Evolutionary conservation across 1,140 invertebrate genomes (phyloP), one percentile per base, ranked within the genome.

Genomic region (Portunus trituberculatus): DNA sequence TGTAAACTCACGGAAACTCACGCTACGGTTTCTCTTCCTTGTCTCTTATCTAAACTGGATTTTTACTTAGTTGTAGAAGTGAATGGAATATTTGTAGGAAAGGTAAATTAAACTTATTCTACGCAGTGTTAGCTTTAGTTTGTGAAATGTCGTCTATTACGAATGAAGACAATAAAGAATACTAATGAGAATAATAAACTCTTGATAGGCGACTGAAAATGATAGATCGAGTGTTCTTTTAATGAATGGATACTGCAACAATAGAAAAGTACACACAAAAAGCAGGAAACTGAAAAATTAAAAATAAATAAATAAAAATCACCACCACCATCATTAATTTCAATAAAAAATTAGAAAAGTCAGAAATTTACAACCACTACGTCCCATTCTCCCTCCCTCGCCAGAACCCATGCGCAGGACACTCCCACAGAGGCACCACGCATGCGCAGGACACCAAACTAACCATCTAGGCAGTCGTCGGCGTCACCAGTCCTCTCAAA

Each of bases 391-490:
- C 67, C 20, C 67, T 76, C 67, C 67, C 67, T 76, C 20, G 20
- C 8, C 6, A n/a, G 8, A 0, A 76, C 67, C 10, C 67, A 76
- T 76, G 67, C 67, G 67, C 67, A 76, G 20, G 20, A 76, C 67
- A 1, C 67, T n/a, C 67, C 14, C 67, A 31, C 10, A 29, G n/a
- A n/a, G 31, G 12, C 52, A 10, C 93, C 52, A 52, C 39, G 16
- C 93, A 94, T 92, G 76, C 89, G 76, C 28, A 87, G 46, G 31
- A 29, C 8, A 32, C 3, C 89, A 16, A 7, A 95, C 91, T 95
- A 95, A 95, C 94, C 94, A 28, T 93, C 84, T 3, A 95, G 91
- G 32, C 91, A 95, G 52, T 88, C 29, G 52, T 92, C 94, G 31
- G 52, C 94, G 31, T 39, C n/a, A 12, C 25, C 32, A 2, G 52